These are phyloP conservation scores for Eurois occulta DNA, from an alignment of 2,888 invertebrate species.

Conservation along the genomic window DNA sequence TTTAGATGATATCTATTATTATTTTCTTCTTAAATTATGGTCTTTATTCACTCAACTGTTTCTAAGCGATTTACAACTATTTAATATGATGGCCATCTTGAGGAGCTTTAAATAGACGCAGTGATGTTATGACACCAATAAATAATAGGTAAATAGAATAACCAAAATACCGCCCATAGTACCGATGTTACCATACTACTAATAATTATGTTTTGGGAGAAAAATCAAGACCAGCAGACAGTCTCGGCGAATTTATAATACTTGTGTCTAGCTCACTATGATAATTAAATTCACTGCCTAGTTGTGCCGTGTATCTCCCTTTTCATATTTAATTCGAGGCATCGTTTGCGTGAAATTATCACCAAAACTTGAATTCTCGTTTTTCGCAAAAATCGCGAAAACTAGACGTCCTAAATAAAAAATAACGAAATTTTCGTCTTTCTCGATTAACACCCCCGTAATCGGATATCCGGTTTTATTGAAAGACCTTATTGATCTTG, in stretches of 20 bases:
- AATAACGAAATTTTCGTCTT: background rate
- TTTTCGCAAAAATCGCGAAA: background rate
- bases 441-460: no score
- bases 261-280: constrained; percentile 63
- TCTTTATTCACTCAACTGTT: constrained; percentile 21
- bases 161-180: constrained; percentile 57
- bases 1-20: constrained; percentile 29
- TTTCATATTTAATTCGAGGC: background rate
- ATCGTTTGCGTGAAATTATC: background rate
- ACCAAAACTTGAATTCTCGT: background rate
- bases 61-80: constrained; percentile 31
- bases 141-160: constrained; percentile 11
- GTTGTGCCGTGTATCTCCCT: constrained; percentile 61
- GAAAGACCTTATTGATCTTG: background rate
- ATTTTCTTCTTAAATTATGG: constrained; percentile 36
- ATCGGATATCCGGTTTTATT: background rate
- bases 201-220: constrained; percentile 32
- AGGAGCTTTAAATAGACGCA: constrained; percentile 84
- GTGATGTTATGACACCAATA: constrained; percentile 40
- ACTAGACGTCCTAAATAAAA: background rate
- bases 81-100: constrained; percentile 79
- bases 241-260: constrained; percentile 50
- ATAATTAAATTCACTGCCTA: constrained; percentile 81
- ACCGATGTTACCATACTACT: constrained; percentile 60
- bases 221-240: constrained; percentile 51